A percentile compares a stretch with the other conserved stretches of the same genome.
Evolutionary conservation across 2,113 vertebrate genomes (phyloP).

Genomic region (Ceyx cyanopectus): DNA sequence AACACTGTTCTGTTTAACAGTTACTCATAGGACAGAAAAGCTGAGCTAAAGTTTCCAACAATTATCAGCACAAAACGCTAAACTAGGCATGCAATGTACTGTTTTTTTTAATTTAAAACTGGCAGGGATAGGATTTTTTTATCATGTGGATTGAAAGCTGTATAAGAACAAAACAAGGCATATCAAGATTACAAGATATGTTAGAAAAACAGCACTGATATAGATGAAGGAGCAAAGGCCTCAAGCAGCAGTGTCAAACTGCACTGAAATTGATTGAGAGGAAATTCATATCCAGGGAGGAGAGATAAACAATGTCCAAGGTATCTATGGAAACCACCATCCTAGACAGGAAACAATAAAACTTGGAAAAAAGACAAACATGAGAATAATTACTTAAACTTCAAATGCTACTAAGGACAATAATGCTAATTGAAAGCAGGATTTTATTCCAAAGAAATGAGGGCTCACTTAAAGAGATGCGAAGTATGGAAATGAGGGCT

Average conservation of each 20-base stretch:
- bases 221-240: not conserved
- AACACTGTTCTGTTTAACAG: conserved; percentile 44
- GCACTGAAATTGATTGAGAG: not conserved
- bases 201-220: not conserved
- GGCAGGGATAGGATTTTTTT: not conserved
- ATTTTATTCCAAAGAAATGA: not conserved
- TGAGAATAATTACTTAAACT: not conserved
- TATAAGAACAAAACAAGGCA: not conserved
- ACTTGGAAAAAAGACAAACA: not conserved
- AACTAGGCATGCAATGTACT: not conserved
- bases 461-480: not conserved
- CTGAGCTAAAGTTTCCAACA: conserved; percentile 56
- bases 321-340: conserved; percentile 47
- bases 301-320: not conserved
- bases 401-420: not conserved
- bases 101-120: not conserved
- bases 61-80: conserved; percentile 23
- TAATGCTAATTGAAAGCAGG: not conserved
- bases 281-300: not conserved
- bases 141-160: not conserved
- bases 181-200: not conserved
- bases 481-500: not conserved
- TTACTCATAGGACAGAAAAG: conserved; percentile 36
- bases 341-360: conserved; percentile 40
- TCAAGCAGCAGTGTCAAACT: not conserved